A percentile compares a stretch with the other conserved stretches of the same genome.
Evolutionary conservation across 64 coral and sea anemone genomes (phyloP).

Genomic region (Montipora efflorescens): DNA sequence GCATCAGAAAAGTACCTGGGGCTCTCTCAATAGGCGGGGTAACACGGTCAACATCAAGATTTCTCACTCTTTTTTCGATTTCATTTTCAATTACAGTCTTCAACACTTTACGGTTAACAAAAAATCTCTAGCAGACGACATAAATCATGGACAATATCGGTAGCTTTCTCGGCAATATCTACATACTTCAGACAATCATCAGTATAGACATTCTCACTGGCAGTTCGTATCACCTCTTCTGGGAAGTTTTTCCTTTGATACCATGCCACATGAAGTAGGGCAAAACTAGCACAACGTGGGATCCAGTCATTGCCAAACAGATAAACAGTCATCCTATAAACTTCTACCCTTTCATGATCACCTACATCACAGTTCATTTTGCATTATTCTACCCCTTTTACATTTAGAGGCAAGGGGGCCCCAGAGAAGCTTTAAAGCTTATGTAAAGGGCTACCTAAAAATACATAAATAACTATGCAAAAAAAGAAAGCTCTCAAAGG

Average conservation of each 20-base stretch:
- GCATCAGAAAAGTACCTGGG: neutral
- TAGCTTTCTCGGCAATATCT: conserved; percentile 2
- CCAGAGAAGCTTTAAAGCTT: too few species aligned
- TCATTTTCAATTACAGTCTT: neutral
- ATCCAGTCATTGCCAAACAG: neutral
- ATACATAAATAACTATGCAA: too few species aligned
- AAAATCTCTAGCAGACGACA: neutral
- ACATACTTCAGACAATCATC: conserved; percentile 13
- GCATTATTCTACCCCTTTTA: too few species aligned
- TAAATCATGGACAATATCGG: neutral
- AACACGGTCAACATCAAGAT: conserved; percentile 1
- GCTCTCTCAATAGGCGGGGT: conserved; percentile 22
- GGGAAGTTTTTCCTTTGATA: neutral
- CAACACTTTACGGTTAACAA: neutral
- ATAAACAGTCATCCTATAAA: conserved; percentile 15
- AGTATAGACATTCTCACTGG: neutral
- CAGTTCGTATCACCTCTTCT: conserved; percentile 12
- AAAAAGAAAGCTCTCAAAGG: too few species aligned
- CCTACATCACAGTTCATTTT: too few species aligned
- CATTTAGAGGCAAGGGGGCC: too few species aligned
- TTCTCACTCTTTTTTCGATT: neutral
- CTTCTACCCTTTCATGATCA: neutral
- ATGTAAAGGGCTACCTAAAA: too few species aligned
- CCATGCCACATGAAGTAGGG: neutral
- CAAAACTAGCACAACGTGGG: conserved; percentile 30